These are phyloP conservation scores for Drosophila bifasciata DNA, from an alignment of 1,140 invertebrate genomes.

Conservation along the genomic window DNA sequence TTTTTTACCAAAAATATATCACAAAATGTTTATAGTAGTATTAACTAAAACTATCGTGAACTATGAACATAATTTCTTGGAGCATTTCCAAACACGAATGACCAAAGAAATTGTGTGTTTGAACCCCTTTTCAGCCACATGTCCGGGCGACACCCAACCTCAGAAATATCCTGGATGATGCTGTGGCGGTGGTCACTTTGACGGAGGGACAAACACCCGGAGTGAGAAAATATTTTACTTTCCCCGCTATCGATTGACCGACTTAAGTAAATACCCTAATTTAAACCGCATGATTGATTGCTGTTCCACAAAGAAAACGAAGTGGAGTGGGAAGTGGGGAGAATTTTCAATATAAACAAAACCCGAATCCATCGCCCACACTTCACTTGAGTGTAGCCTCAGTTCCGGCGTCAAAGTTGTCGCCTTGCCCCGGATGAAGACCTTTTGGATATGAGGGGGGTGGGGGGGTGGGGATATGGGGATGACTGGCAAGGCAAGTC, in stretches of 20 bases:
- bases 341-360: slow-evolving; percentile 62
- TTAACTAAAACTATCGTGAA: not conserved
- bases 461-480: slow-evolving; percentile 4
- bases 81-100: slow-evolving; percentile 28
- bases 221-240: slow-evolving; percentile 40
- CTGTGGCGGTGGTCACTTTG: slow-evolving; percentile 32
- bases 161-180: slow-evolving; percentile 20
- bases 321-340: slow-evolving; percentile 1
- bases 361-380: slow-evolving; percentile 43
- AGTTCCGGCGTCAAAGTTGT: slow-evolving; percentile 62
- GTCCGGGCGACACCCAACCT: not conserved
- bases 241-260: slow-evolving; percentile 60
- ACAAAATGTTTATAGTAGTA: too few relatives aligned
- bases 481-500: slow-evolving; percentile 64
- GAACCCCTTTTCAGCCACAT: slow-evolving; percentile 41
- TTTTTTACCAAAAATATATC: too few relatives aligned
- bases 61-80: slow-evolving; percentile 1
- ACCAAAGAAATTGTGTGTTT: slow-evolving; percentile 30
- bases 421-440: slow-evolving; percentile 50
- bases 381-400: slow-evolving; percentile 24
- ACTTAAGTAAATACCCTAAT: slow-evolving; percentile 81
- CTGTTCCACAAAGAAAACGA: slow-evolving; percentile 36
- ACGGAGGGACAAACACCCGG: slow-evolving; percentile 4
- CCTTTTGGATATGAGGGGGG: slow-evolving; percentile 33
- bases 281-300: slow-evolving; percentile 83